A percentile compares a stretch with the other conserved stretches of the same genome.
Conservation (phyloP, 2,113 vertebrate genomes). For the Spea bombifrons region DNA sequence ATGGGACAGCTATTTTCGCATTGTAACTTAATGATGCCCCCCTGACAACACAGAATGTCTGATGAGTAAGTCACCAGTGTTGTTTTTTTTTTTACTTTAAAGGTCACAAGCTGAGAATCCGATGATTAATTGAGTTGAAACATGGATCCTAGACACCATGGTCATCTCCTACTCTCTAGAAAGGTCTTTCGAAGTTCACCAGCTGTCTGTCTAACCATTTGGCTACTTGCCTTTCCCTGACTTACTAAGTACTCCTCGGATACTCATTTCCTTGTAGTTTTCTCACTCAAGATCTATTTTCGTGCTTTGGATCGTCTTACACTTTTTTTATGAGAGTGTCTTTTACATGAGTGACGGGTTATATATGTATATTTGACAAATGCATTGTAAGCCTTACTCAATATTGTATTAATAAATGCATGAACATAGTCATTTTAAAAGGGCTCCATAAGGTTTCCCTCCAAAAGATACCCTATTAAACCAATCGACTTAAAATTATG, state of each 20-base stretch:
- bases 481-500: no score
- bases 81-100: background rate
- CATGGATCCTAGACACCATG: background rate
- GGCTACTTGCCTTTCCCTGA: background rate
- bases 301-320: background rate
- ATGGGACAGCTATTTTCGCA: background rate
- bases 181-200: background rate
- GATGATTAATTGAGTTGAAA: background rate
- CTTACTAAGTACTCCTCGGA: background rate
- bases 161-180: background rate
- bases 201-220: background rate
- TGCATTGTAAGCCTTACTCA: no score
- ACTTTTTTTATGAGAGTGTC: background rate
- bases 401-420: no score
- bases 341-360: no score
- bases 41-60: background rate
- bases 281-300: background rate
- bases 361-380: no score
- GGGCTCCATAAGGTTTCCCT: no score
- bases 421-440: no score
- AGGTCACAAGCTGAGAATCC: background rate
- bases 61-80: background rate
- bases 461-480: no score
- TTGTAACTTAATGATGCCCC: background rate
- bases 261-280: background rate